These are phyloP conservation scores for Thaumetopoea pityocampa DNA, from an alignment of 1,140 invertebrate genomes.

Conservation along the genomic window DNA sequence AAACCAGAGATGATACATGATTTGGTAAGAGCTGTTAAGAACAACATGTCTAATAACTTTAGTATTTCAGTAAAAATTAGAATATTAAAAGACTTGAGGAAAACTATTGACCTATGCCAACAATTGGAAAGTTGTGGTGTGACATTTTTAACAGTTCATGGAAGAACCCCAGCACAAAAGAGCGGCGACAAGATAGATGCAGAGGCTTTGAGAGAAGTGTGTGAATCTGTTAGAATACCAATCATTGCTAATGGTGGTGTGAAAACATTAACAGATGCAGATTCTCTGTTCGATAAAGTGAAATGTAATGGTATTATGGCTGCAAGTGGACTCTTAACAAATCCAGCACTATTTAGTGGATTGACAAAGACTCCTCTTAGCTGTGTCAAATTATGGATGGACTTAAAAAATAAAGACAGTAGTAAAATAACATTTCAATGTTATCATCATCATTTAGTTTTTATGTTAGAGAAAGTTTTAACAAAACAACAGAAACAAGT, in stretches of 20 bases:
- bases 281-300: conserved; percentile 79
- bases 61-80: conserved; percentile 96
- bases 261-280: conserved; percentile 83
- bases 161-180: conserved; percentile 89
- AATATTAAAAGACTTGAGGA: conserved; percentile 76
- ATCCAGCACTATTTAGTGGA: conserved; percentile 92
- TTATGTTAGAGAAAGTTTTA: conserved; percentile 92
- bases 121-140: conserved; percentile 89
- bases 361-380: conserved; percentile 80
- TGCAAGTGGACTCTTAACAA: conserved; percentile 91
- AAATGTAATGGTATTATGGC: conserved; percentile 92
- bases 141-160: conserved; percentile 94
- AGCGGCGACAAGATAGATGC: conserved; percentile 86
- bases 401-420: conserved; percentile 77
- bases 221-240: conserved; percentile 84
- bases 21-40: conserved; percentile 85
- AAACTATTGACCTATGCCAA: conserved; percentile 79
- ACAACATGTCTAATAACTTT: conserved; percentile 84
- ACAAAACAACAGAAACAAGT: conserved; percentile 81
- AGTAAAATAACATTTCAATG: conserved; percentile 82
- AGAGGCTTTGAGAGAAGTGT: conserved; percentile 84
- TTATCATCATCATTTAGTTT: conserved; percentile 95
- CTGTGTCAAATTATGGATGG: conserved; percentile 92
- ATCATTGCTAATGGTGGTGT: conserved; percentile 95
- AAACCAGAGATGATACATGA: conserved; percentile 91